Conservation (phyloP, 2,888 invertebrate genomes). For the Argyresthia goedartella region DNA sequence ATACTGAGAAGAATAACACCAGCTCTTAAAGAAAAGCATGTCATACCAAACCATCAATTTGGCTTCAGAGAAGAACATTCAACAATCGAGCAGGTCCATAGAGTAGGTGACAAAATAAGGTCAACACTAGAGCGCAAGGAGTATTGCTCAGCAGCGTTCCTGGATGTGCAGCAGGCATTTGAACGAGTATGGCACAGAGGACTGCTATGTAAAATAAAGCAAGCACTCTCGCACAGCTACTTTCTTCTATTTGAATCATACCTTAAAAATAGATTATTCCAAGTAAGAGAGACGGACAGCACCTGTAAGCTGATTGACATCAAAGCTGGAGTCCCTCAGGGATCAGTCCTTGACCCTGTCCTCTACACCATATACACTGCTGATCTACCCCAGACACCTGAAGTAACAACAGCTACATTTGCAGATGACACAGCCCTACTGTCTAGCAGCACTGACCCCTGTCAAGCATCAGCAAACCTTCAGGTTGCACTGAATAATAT, state of each 20-base stretch:
- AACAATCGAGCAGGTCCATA: constrained; percentile 15
- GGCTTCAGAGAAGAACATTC: constrained; percentile 9
- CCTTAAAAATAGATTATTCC: constrained; percentile 2
- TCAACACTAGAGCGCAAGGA: constrained; percentile 10
- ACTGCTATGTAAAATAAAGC: constrained; percentile 13
- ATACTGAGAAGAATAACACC: constrained; percentile 9
- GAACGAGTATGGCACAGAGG: constrained; percentile 18
- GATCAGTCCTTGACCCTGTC: not conserved
- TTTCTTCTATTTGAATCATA: constrained; percentile 4
- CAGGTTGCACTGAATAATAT: constrained; percentile 6
- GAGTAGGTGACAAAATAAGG: constrained; percentile 11
- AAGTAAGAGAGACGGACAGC: not conserved
- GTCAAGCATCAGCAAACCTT: constrained; percentile 4
- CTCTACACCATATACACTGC: constrained; percentile 7
- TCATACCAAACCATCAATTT: constrained; percentile 10
- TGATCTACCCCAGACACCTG: no score
- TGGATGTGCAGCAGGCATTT: constrained; percentile 17
- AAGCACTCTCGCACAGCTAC: constrained; percentile 5
- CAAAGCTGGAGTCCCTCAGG: constrained; percentile 5
- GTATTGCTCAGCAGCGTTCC: constrained; percentile 16
- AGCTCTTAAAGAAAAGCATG: not conserved
- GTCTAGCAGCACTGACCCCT: constrained; percentile 4
- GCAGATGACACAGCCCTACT: constrained; percentile 11
- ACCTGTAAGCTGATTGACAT: constrained; percentile 1
- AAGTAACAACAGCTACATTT: constrained; percentile 8